phyloP scores from a whole-genome alignment of 2,113 vertebrate genomes.

The Solea solea region DNA sequence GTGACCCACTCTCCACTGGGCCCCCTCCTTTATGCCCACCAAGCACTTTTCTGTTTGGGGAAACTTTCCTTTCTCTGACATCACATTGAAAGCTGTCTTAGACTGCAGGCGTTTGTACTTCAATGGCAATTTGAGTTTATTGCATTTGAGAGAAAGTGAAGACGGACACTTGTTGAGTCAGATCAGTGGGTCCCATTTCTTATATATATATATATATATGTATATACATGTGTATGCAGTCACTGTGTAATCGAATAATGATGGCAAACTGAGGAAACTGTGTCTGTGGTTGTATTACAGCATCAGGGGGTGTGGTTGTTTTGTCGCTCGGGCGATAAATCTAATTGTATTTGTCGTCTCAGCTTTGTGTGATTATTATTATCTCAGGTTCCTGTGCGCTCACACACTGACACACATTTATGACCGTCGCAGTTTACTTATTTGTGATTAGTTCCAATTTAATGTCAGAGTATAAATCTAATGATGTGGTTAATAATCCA shows the following conservation, averaged over 20 bases:
- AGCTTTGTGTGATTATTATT: neutral
- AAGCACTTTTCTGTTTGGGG: constrained; percentile 39
- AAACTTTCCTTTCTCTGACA: constrained; percentile 37
- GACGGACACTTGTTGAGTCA: constrained; percentile 1
- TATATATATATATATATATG: neutral
- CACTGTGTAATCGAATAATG: neutral
- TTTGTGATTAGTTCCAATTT: neutral
- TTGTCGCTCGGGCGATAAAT: neutral
- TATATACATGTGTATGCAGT: neutral
- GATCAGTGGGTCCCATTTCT: neutral
- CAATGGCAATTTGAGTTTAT: neutral
- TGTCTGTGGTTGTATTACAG: neutral
- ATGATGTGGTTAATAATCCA: no score
- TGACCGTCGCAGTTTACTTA: neutral
- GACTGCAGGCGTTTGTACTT: neutral
- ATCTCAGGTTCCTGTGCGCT: neutral
- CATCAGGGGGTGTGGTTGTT: constrained; percentile 11
- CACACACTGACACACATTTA: neutral
- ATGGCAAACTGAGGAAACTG: neutral
- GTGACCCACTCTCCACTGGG: neutral
- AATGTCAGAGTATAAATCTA: no score
- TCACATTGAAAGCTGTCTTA: constrained; percentile 13
- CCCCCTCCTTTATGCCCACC: constrained; percentile 17
- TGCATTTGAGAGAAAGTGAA: constrained; percentile 6
- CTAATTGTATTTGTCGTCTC: constrained; percentile 18